These are phyloP conservation scores for Stenoptilia bipunctidactyla DNA, from an alignment of 2,888 invertebrate species.

Conservation along the genomic window DNA sequence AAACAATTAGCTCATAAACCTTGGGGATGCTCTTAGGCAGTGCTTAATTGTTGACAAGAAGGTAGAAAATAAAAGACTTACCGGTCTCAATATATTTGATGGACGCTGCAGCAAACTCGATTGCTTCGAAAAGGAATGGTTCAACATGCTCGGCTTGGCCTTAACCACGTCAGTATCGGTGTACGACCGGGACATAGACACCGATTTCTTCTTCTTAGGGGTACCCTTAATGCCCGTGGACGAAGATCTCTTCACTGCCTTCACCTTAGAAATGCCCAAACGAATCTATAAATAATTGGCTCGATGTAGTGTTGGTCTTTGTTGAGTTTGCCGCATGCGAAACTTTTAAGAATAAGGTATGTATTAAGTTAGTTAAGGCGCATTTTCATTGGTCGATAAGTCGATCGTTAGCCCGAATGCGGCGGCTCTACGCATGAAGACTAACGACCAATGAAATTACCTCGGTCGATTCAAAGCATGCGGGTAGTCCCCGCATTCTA, in stretches of 20 bases:
- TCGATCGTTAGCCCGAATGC: no score
- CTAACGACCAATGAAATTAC: no score
- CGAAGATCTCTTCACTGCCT: conserved; percentile 55
- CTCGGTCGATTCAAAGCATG: no score
- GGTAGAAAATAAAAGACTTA: conserved; percentile 50
- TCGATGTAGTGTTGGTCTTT: conserved; percentile 15
- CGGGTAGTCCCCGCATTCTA: no score
- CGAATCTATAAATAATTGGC: conserved; percentile 56
- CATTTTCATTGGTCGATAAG: no score
- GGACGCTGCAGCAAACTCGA: conserved; percentile 76
- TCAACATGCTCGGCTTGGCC: conserved; percentile 71
- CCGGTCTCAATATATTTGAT: conserved; percentile 76
- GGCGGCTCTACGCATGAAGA: no score
- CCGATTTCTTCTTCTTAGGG: conserved; percentile 63
- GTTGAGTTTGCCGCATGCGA: conserved; percentile 8
- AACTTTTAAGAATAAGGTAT: no score
- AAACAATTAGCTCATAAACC: no score
- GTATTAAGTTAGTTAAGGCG: no score
- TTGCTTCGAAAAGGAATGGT: conserved; percentile 66
- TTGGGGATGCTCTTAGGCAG: no score
- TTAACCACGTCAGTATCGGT: conserved; percentile 55
- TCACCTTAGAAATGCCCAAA: conserved; percentile 58
- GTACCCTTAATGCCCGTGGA: conserved; percentile 43
- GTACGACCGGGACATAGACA: conserved; percentile 38
- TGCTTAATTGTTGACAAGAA: no score